Conservation (phyloP, 2,797 vertebrate species). For the Galago senegalensis region DNA sequence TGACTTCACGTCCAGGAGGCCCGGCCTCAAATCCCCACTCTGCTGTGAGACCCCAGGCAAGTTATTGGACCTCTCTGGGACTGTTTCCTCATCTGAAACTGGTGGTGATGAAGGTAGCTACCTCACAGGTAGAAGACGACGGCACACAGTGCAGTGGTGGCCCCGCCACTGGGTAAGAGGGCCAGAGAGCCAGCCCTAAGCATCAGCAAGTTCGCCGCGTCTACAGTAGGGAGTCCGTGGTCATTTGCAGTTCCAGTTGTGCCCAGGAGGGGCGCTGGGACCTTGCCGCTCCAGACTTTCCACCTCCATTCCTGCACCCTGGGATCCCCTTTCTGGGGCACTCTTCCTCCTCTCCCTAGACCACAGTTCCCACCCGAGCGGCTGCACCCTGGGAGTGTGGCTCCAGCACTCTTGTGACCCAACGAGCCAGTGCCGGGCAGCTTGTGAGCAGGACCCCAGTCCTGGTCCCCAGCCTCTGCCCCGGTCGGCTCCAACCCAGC, state of each 20-base stretch:
- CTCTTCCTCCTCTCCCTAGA: too few relatives aligned
- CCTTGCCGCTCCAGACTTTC: not conserved
- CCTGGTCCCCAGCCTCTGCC: not conserved
- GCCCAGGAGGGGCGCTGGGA: not conserved
- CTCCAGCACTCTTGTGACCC: not conserved
- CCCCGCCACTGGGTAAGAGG: not conserved
- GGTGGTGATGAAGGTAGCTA: not conserved
- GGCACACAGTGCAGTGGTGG: too few relatives aligned
- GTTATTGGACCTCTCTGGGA: not conserved
- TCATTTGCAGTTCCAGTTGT: not conserved
- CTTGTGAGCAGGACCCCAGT: not conserved
- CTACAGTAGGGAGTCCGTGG: accelerated
- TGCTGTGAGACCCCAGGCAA: not conserved
- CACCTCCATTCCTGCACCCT: not conserved
- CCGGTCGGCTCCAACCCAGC: not conserved
- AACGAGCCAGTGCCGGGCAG: not conserved
- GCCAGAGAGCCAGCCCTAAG: not conserved
- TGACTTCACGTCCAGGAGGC: not conserved
- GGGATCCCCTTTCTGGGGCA: not conserved
- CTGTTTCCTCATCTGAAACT: not conserved
- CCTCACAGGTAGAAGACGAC: accelerated
- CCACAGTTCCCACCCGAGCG: not conserved
- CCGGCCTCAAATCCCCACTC: not conserved
- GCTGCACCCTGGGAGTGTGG: not conserved
- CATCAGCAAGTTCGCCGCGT: not conserved